Evolutionary conservation across 2,113 vertebrate genomes (phyloP), one percentile per base, ranked within the genome.

Genomic region (Etheostoma spectabile): DNA sequence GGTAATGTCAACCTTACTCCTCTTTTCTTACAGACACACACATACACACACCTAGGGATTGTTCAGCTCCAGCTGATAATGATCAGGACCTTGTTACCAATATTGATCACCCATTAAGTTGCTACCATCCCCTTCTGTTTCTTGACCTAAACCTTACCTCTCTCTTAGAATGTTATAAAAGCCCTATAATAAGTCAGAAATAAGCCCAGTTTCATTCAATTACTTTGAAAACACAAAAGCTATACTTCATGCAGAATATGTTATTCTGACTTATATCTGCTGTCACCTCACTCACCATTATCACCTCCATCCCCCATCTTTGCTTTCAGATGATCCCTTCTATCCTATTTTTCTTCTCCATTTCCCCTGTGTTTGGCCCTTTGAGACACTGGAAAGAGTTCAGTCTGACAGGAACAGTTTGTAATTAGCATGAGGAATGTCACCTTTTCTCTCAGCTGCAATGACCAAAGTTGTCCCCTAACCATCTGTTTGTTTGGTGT

Each of bases 391-490:
- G 35, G 52, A 27, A 71, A 70, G 52, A 86, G 42, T 69, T 82
- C 19, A 66, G 62, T 70, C 70, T 80, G 69, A 88, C 82, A 87
- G 11, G 59, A 70, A 24, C 87, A 87, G 86, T 89, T 85, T 83
- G 30, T 57, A 69, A 92, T 94, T 92, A 92, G 78, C 92, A 93
- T 94, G 82, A 86, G 55, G 76, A 93, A 89, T 90, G 91, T 94
- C 90, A 94, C 93, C 89, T 93, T 89, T 85, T 81, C 84, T 62
- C 57, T 89, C 75, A 84, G 74, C 79, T 66, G 73, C 55, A 53
- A 24, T 70, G 65, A 79, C 72, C 60, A 66, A n/a, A 57, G 48
- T 59, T 79, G 79, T 79, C 77, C 79, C 74, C 79, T 56, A 45
- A 78, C 93, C 91, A 92, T 90, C 92, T 94, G 92, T 67, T 82